Evolutionary conservation across 2,113 vertebrate species (phyloP), one percentile per base, ranked within the genome.

Genomic region (Tychaedon coryphoeus): DNA sequence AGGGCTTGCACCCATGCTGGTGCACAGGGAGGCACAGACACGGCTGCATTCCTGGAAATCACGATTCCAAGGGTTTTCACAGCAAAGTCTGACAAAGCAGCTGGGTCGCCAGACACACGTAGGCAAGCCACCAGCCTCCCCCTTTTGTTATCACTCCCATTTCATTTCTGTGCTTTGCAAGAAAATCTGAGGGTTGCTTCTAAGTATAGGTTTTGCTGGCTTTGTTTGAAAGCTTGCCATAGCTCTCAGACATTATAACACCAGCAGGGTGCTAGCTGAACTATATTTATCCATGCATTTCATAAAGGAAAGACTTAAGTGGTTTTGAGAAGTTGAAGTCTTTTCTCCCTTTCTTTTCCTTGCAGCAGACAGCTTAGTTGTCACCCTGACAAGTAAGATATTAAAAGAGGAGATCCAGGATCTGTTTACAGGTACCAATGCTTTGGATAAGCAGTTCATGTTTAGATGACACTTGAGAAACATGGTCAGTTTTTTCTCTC

Each of bases 271-370:
- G 78, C 76, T 92, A 62, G 86, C 77, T 84, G 86, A 96, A 90
- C 96, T 97, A 95, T 96, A 97, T 97, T 98, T 97, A 97, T 93
- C 91, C 7, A 36, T 50, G 73, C 95, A 88, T 95, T 97, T 97
- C 93, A 96, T 91, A 90, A 94, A 95, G 86, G 53, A 93, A 94
- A 95, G 93, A 76, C 79, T 88, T 85, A n/a, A 91, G 66, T 86
- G 43, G 82, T 71, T 82, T 94, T 84, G 56, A 94, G 88, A 78
- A 92, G 84, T 60, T 82, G 38, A 73, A 42, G 43, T 34, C 6
- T 87, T 78, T 51, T 25, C 58, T 86, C 61, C 36, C 34, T 86
- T 96, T 82, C 56, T 86, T 91, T 48, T 67, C 69, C 47, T 93
- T 80, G 77, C 69, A 92, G 67, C 73, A 92, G 93, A 82, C 77